A percentile compares a stretch with the other conserved stretches of the same genome.
Evolutionary conservation across 92 coral and sea anemone species (phyloP).

Genomic region (Zoanthus gigantus): DNA sequence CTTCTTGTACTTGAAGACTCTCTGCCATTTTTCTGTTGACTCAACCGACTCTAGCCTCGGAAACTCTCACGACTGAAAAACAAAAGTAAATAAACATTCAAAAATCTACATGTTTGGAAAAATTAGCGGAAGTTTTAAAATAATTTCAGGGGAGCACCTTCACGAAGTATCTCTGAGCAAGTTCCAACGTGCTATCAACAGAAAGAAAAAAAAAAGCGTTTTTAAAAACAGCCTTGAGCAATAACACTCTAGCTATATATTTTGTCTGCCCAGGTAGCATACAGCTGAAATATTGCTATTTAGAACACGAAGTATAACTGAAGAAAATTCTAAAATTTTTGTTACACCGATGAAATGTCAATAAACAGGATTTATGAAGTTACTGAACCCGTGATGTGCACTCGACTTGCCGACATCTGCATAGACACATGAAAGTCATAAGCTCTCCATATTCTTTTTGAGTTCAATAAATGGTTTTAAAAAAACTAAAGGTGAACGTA

Average conservation of each 20-base stretch:
- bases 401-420: background rate
- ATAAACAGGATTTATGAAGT: background rate
- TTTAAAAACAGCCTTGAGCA: background rate
- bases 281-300: background rate
- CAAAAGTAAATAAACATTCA: background rate
- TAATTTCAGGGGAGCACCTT: background rate
- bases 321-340: background rate
- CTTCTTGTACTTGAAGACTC: background rate
- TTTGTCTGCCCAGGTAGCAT: background rate
- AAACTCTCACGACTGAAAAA: background rate
- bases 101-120: background rate
- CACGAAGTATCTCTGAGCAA: background rate
- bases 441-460: background rate
- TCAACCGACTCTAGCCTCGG: background rate
- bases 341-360: background rate
- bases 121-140: background rate
- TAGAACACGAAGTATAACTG: background rate
- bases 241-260: background rate
- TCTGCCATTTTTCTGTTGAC: slow-evolving; percentile 10
- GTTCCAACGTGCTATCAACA: background rate
- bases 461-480: background rate
- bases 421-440: background rate
- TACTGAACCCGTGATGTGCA: background rate
- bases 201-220: background rate
- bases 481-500: no score